Base-by-base conservation (phyloP, 2,797 vertebrate species). In the Mionectes olivaceus region DNA sequence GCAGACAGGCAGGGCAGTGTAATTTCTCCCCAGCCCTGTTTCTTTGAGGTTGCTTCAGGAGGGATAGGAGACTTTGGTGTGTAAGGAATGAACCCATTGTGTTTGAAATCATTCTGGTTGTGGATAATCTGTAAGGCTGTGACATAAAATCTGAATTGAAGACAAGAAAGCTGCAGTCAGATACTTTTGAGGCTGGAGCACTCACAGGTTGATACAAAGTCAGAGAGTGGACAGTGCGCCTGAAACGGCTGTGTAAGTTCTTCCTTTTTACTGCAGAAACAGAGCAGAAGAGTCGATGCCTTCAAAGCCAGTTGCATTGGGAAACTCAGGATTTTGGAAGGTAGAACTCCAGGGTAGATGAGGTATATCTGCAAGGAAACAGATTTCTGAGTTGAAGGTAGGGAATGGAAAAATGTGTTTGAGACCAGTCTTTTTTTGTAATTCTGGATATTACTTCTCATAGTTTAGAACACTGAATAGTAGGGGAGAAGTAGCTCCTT, bases 391-490 rank as follows among this genome's bases (percentile, higher is more conserved):
- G 16, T 9, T 63, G 41, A 77, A 67, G 21, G 19, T 13, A 53
- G 15, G 44, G 59, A 71, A 39, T 67, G 19, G 25, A 33, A 46
- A 67, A 68, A 53, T 19, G 24, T 32, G 15, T 80, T 83, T 5
- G 5, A 70, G 77, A 17, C 3, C 17, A 33, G 33, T 19, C 18
- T 43, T 46, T 35, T 35, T 14, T 1, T 41, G 32, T 71, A 81
- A 43, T 75, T 83, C 73, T 71, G 52, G n/a, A 1, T 61, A 25
- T 75, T 47, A 35, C 28, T 71, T 77, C 33, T 93, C 11, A 7
- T 19, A 1, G 25, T 73, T 52, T 23, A 46, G 43, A 79, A 17
- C 0, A 0, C 41, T 32, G 47, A 76, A 19, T 44, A 63, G 32
- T 32, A 10, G 8, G 21, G 19, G 37, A 70, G 33, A 79, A 59